A percentile compares a stretch with the other conserved stretches of the same genome.
Evolutionary conservation across 2,113 vertebrate species (phyloP).

Genomic region (Oryzias woworae): DNA sequence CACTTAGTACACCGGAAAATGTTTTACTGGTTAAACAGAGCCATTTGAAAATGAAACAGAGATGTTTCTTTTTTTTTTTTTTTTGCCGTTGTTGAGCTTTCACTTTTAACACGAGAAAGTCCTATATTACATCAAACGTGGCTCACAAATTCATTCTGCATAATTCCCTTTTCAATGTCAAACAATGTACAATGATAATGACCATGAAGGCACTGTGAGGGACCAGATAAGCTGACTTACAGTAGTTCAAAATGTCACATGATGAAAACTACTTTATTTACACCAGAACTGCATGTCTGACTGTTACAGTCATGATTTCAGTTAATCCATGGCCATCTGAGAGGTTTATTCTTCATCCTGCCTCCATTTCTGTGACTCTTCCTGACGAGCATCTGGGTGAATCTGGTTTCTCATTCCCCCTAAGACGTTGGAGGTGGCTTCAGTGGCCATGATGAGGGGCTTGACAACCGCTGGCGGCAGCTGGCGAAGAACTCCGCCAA

Average conservation of each 20-base stretch:
- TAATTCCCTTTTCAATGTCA: conserved; percentile 36
- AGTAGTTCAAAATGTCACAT: conserved; percentile 50
- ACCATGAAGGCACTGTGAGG: conserved; percentile 77
- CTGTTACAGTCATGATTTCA: conserved; percentile 29
- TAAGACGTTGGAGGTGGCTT: conserved; percentile 94
- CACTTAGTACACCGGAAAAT: conserved; percentile 29
- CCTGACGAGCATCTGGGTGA: conserved; percentile 92
- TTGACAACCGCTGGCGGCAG: conserved; percentile 94
- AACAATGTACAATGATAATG: conserved; percentile 45
- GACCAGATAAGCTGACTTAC: conserved; percentile 45
- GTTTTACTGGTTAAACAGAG: conserved; percentile 51
- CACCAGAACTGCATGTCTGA: conserved; percentile 31
- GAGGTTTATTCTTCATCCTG: conserved; percentile 82
- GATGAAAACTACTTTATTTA: conserved; percentile 56
- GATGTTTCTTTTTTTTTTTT: conserved; percentile 2
- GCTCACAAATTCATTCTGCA: conserved; percentile 8
- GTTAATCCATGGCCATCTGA: not conserved
- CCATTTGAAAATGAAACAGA: conserved; percentile 32
- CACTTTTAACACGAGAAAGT: conserved; percentile 20
- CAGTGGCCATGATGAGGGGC: conserved; percentile 94
- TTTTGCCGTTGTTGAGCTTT: conserved; percentile 23
- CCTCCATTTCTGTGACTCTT: conserved; percentile 98
- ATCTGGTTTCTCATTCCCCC: conserved; percentile 99
- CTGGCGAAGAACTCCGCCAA: conserved; percentile 95
- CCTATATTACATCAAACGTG: conserved; percentile 25